phyloP scores from a whole-genome alignment of 1,140 invertebrate species.

The Drosophila parabipectinata region DNA sequence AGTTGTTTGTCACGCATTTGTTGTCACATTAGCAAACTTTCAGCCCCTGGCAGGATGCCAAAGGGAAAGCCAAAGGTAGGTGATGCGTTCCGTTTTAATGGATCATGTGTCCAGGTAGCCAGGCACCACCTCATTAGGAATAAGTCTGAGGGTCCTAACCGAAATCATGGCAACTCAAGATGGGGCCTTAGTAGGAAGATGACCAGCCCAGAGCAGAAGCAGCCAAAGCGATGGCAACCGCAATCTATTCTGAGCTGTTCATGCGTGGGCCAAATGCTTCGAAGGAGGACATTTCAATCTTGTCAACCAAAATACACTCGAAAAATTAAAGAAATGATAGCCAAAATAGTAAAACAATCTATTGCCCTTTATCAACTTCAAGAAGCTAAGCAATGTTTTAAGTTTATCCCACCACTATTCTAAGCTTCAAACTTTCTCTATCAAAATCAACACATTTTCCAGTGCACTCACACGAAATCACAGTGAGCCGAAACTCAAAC shows the following conservation, averaged over 20 bases:
- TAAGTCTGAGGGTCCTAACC: conserved; percentile 10
- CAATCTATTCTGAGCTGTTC: conserved; percentile 38
- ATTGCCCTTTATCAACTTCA: neutral
- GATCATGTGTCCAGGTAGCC: conserved; percentile 27
- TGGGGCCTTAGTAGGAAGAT: neutral
- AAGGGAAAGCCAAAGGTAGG: neutral
- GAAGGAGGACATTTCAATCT: conserved; percentile 1
- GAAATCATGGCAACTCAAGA: conserved; percentile 44
- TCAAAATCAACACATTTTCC: neutral
- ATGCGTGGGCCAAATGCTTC: conserved; percentile 29
- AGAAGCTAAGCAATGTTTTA: neutral
- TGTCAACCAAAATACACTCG: conserved; percentile 27
- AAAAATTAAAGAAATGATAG: neutral
- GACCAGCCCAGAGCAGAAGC: neutral
- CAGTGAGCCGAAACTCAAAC: conserved; percentile 2
- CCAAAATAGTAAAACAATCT: neutral
- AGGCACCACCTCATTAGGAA: conserved; percentile 42
- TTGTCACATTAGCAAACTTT: conserved; percentile 68
- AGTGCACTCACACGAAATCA: conserved; percentile 21
- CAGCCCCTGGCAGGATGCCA: neutral
- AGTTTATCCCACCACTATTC: too few species aligned
- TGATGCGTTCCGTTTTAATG: conserved; percentile 42
- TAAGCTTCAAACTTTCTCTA: neutral
- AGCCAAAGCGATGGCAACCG: conserved; percentile 14
- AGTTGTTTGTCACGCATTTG: conserved; percentile 61